Evolutionary conservation across 1,140 invertebrate species (phyloP).

Genomic region (Potamilus streckersoni): DNA sequence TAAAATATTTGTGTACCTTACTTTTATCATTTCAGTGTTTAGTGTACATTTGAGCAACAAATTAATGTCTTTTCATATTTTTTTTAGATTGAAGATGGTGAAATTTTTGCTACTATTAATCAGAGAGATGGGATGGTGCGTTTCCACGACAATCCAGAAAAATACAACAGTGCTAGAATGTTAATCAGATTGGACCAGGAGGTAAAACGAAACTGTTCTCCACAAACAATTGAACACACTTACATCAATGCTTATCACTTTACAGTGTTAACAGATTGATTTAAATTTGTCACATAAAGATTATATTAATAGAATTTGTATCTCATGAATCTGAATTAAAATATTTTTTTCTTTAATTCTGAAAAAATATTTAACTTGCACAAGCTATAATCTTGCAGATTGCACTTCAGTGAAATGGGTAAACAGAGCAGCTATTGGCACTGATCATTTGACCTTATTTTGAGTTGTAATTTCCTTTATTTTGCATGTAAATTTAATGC

Average conservation of each 20-base stretch:
- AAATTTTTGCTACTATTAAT: conserved; percentile 97
- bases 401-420: no score
- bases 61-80: neutral
- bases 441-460: no score
- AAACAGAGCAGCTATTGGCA: no score
- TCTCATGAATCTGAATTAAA: no score
- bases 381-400: no score
- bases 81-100: conserved; percentile 92
- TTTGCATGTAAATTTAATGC: no score
- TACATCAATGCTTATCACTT: neutral
- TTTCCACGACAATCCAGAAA: conserved; percentile 96
- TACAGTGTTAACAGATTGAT: neutral
- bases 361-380: no score
- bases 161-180: conserved; percentile 90
- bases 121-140: conserved; percentile 98
- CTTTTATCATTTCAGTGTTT: no score
- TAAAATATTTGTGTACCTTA: no score
- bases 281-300: neutral
- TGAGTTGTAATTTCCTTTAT: no score
- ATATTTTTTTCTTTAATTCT: no score
- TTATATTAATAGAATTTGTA: no score
- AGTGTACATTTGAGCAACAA: neutral
- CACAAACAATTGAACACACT: neutral
- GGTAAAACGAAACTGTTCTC: conserved; percentile 55
- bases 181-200: conserved; percentile 85